Evolutionary conservation across 2,888 invertebrate genomes (phyloP).

Genomic region (Drosophila mimetica): DNA sequence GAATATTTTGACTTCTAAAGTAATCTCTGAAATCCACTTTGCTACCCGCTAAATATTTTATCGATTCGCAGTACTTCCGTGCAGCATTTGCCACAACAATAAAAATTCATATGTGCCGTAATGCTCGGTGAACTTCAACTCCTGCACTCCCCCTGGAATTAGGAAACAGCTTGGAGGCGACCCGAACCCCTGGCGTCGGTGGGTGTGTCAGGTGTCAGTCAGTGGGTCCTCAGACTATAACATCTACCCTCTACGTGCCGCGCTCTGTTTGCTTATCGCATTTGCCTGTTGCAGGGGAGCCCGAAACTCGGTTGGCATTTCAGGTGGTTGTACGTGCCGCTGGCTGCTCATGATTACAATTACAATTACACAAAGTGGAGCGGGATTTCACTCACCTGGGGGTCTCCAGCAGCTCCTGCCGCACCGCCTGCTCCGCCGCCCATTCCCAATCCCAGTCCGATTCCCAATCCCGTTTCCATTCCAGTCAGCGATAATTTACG

Average conservation of each 20-base stretch:
- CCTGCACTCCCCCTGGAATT: slow-evolving; percentile 1
- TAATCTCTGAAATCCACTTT: not conserved
- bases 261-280: slow-evolving; percentile 68
- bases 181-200: not conserved
- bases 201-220: slow-evolving; percentile 41
- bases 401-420: slow-evolving; percentile 31
- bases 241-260: slow-evolving; percentile 57
- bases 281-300: slow-evolving; percentile 60
- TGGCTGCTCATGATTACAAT: slow-evolving; percentile 61
- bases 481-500: slow-evolving; percentile 79
- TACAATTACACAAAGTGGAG: slow-evolving; percentile 53
- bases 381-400: slow-evolving; percentile 67
- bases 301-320: not conserved
- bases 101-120: slow-evolving; percentile 17
- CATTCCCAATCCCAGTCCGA: slow-evolving; percentile 8
- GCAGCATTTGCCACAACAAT: slow-evolving; percentile 15
- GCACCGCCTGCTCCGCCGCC: not conserved
- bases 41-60: slow-evolving; percentile 3
- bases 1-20: not conserved
- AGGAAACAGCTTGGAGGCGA: not conserved
- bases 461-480: slow-evolving; percentile 21
- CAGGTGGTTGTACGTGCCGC: slow-evolving; percentile 48
- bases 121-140: slow-evolving; percentile 19
- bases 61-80: not conserved
- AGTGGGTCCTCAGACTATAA: slow-evolving; percentile 3